Evolutionary conservation across 2,797 vertebrate genomes (phyloP).

Genomic region (Arrhamphus sclerolepis): DNA sequence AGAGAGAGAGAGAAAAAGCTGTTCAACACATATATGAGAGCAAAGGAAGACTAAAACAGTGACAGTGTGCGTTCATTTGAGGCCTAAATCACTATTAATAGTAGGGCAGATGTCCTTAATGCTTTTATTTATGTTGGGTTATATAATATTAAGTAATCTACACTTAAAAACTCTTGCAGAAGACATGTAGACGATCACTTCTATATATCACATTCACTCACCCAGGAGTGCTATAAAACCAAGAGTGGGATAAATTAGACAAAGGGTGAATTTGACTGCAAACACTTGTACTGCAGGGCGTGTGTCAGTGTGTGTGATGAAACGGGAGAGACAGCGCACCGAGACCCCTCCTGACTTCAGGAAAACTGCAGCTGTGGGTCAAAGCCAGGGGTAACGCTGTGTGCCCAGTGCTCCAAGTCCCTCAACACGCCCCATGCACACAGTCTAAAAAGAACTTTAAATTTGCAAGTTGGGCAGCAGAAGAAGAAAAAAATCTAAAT

Average conservation of each 20-base stretch:
- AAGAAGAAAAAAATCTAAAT: conserved; percentile 43
- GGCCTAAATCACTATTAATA: conserved; percentile 29
- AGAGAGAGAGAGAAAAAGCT: conserved; percentile 77
- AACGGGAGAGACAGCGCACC: conserved; percentile 67
- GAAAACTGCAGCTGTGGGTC: conserved; percentile 71
- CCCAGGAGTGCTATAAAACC: conserved; percentile 23
- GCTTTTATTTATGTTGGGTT: conserved; percentile 16
- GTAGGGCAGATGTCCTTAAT: conserved; percentile 16
- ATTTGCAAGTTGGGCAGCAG: conserved; percentile 36
- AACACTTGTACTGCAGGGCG: conserved; percentile 33
- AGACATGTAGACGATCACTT: conserved; percentile 6
- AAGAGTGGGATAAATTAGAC: conserved; percentile 54
- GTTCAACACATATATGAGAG: conserved; percentile 76
- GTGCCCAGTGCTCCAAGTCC: conserved; percentile 8
- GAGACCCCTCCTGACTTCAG: conserved; percentile 65
- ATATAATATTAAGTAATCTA: conserved; percentile 1
- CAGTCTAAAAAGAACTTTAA: conserved; percentile 34
- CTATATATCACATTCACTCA: conserved; percentile 20
- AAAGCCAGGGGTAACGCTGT: conserved; percentile 55
- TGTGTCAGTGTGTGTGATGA: conserved; percentile 66
- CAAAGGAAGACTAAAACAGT: conserved; percentile 38
- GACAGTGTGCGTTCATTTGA: conserved; percentile 43
- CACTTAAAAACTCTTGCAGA: conserved; percentile 20
- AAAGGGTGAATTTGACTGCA: conserved; percentile 45
- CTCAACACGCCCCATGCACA: conserved; percentile 18